Percentiles rank a stretch among this genome's conserved stretches.
phyloP scores from a whole-genome alignment of 1,140 invertebrate genomes.

The Drosophila seguyi region DNA sequence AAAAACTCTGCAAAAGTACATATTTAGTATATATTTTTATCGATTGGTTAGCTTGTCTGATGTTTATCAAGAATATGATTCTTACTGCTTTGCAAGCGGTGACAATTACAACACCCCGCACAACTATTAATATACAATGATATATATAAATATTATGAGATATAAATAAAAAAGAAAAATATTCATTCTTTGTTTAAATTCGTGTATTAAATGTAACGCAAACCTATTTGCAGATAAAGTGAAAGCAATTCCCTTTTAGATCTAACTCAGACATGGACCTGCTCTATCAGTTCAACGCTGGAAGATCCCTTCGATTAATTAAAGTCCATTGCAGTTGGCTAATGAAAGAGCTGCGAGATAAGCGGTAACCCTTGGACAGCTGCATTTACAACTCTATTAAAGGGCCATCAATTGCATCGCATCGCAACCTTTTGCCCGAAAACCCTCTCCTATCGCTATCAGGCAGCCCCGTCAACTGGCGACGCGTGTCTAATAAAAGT shows the following conservation, averaged over 20 bases:
- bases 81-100: no score
- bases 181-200: background rate
- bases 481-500: constrained; percentile 82
- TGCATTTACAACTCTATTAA: constrained; percentile 77
- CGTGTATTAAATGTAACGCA: background rate
- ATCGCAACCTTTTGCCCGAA: constrained; percentile 31
- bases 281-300: constrained; percentile 4
- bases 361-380: constrained; percentile 46
- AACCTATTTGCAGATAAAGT: background rate
- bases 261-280: background rate
- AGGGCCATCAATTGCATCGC: constrained; percentile 46
- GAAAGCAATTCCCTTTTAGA: background rate
- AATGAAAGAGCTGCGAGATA: constrained; percentile 41
- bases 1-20: no score
- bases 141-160: no score
- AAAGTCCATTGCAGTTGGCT: constrained; percentile 33
- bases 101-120: no score
- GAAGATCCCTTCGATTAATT: constrained; percentile 44
- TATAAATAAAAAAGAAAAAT: background rate
- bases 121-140: no score
- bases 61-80: no score
- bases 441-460: constrained; percentile 44
- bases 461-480: constrained; percentile 46
- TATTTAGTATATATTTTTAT: no score
- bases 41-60: no score